Evolutionary conservation across 2,888 invertebrate species (phyloP).

Genomic region (Nineta flava): DNA sequence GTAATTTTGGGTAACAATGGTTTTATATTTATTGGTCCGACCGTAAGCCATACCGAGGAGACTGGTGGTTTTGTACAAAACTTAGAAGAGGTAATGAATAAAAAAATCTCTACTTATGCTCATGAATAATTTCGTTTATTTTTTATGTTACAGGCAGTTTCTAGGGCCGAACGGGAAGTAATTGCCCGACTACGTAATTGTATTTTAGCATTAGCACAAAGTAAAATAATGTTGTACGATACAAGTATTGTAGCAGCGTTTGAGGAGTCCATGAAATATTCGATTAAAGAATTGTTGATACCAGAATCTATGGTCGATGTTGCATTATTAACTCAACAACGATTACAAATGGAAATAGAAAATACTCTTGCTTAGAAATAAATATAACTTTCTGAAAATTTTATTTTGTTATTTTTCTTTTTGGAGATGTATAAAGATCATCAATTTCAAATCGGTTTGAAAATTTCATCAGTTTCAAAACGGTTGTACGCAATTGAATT

Average conservation of each 20-base stretch:
- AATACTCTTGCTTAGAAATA: not conserved
- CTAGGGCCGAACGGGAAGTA: slow-evolving; percentile 59
- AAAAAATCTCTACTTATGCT: not conserved
- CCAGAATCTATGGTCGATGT: slow-evolving; percentile 78
- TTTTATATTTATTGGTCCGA: slow-evolving; percentile 83
- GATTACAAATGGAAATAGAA: slow-evolving; percentile 34
- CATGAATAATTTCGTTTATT: not conserved
- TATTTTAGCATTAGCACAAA: slow-evolving; percentile 68
- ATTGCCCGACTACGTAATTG: slow-evolving; percentile 83
- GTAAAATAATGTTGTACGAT: slow-evolving; percentile 81
- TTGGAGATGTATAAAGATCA: too few species aligned
- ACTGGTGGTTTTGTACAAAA: slow-evolving; percentile 65
- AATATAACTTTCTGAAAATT: too few species aligned
- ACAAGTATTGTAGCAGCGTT: slow-evolving; percentile 83
- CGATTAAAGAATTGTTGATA: slow-evolving; percentile 58
- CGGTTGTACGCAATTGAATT: too few species aligned
- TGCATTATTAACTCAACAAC: slow-evolving; percentile 60
- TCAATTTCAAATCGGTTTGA: too few species aligned
- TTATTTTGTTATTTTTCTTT: too few species aligned
- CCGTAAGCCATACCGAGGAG: slow-evolving; percentile 41
- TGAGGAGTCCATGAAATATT: slow-evolving; percentile 74
- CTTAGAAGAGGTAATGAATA: slow-evolving; percentile 36
- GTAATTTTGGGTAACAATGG: slow-evolving; percentile 95
- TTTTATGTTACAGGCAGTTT: slow-evolving; percentile 40
- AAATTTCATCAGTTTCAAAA: too few species aligned